A percentile compares a stretch with the other conserved stretches of the same genome.
Conservation (phyloP, 2,888 invertebrate genomes). For the Pedicia rivosa region DNA sequence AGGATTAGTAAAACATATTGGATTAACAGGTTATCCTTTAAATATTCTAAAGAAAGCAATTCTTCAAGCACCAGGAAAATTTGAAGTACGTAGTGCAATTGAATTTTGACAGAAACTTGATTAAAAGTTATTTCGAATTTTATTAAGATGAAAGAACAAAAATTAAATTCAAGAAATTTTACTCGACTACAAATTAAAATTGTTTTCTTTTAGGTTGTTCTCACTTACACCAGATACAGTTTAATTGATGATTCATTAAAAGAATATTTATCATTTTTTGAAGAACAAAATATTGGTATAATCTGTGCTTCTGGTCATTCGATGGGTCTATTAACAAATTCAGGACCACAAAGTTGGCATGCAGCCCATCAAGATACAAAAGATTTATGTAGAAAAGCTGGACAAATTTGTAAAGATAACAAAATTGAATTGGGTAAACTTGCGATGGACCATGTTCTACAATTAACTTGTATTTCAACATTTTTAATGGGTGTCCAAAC, state of each 20-base stretch:
- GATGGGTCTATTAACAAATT: slow-evolving; percentile 66
- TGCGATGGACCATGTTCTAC: slow-evolving; percentile 48
- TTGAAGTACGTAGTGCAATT: too few species aligned
- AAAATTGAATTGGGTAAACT: slow-evolving; percentile 51
- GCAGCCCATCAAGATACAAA: slow-evolving; percentile 51
- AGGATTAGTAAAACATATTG: slow-evolving; percentile 63
- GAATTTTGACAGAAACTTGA: too few species aligned
- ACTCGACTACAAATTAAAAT: too few species aligned
- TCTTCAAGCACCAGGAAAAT: slow-evolving; percentile 36
- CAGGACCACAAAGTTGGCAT: slow-evolving; percentile 67
- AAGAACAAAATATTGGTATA: slow-evolving; percentile 51
- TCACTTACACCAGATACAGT: slow-evolving; percentile 67
- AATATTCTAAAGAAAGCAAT: slow-evolving; percentile 57
- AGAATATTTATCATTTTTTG: slow-evolving; percentile 56
- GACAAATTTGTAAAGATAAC: slow-evolving; percentile 46
- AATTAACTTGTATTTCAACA: slow-evolving; percentile 45
- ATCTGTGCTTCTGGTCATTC: slow-evolving; percentile 70
- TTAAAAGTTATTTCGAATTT: background rate
- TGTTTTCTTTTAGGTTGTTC: too few species aligned
- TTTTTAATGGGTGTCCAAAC: slow-evolving; percentile 65
- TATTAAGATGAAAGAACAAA: background rate
- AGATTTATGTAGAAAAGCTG: slow-evolving; percentile 41
- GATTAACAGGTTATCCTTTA: slow-evolving; percentile 76
- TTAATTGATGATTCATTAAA: slow-evolving; percentile 62
- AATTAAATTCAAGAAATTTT: slow-evolving; percentile 19